These are phyloP conservation scores for Callocephalon fimbriatum DNA, from an alignment of 2,113 vertebrate species.

Conservation along the genomic window DNA sequence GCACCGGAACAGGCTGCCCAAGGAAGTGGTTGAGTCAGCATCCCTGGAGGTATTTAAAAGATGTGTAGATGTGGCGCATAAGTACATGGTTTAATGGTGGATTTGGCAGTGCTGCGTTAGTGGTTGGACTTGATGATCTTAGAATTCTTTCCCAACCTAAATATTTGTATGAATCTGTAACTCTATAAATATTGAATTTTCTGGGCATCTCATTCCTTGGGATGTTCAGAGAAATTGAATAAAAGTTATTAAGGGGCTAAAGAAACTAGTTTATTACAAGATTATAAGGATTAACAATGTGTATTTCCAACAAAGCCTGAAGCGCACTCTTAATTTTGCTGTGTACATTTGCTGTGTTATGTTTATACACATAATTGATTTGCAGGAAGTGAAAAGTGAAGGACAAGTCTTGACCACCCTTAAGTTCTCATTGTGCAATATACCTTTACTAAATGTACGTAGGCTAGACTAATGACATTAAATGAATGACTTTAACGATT, in stretches of 20 bases:
- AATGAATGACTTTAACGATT: background rate
- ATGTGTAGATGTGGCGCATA: background rate
- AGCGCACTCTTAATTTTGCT: background rate
- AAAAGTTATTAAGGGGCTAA: background rate
- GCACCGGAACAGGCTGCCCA: background rate
- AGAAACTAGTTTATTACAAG: background rate
- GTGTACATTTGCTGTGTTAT: background rate
- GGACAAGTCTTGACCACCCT: background rate
- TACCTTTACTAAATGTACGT: rapidly evolving
- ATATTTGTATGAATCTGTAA: background rate
- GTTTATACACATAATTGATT: background rate
- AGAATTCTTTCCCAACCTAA: background rate
- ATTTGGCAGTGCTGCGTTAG: background rate
- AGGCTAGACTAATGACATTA: background rate
- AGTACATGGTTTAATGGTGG: background rate
- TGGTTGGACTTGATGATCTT: background rate
- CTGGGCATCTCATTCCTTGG: background rate
- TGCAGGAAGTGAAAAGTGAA: background rate
- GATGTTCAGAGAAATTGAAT: background rate
- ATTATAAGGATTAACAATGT: background rate
- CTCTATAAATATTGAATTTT: background rate
- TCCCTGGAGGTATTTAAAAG: background rate
- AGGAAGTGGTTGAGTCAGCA: background rate
- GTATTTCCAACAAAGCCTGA: background rate
- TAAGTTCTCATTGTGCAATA: background rate